A percentile compares a stretch with the other conserved stretches of the same genome.
Conservation (phyloP, 1,140 invertebrate species). For the Apis mellifera region DNA sequence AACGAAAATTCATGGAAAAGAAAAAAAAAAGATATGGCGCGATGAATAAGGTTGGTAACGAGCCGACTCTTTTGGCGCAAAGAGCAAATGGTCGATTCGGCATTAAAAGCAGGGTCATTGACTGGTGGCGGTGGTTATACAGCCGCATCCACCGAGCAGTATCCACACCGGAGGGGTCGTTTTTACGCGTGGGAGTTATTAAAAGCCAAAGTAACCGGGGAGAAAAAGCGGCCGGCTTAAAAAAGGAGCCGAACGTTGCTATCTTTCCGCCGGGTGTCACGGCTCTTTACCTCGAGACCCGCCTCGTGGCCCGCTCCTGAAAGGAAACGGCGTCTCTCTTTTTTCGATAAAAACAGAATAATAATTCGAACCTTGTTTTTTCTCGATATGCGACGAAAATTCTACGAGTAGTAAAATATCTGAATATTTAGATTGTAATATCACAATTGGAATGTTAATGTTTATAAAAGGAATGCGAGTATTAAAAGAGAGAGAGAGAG, state of each 20-base stretch:
- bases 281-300: slow-evolving; percentile 18
- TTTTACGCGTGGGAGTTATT: slow-evolving; percentile 70
- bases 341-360: background rate
- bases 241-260: slow-evolving; percentile 57
- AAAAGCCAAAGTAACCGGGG: slow-evolving; percentile 66
- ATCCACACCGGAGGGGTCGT: slow-evolving; percentile 40
- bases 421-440: no score
- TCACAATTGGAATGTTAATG: no score
- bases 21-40: background rate
- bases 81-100: slow-evolving; percentile 56
- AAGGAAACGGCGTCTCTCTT: slow-evolving; percentile 16
- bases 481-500: background rate
- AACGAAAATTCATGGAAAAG: slow-evolving; percentile 33
- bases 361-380: slow-evolving; percentile 41
- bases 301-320: background rate
- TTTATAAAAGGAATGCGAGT: background rate
- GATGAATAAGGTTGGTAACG: background rate
- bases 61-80: slow-evolving; percentile 15
- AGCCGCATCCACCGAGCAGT: slow-evolving; percentile 49
- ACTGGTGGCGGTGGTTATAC: slow-evolving; percentile 67
- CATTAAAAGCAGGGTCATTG: slow-evolving; percentile 70
- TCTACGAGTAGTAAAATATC: no score
- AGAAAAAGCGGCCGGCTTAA: slow-evolving; percentile 61
- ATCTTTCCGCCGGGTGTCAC: slow-evolving; percentile 50
- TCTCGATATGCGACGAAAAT: no score